Base-by-base conservation (phyloP, 37 sponge, comb jelly and placozoan species). In the Spongilla lacustris region DNA sequence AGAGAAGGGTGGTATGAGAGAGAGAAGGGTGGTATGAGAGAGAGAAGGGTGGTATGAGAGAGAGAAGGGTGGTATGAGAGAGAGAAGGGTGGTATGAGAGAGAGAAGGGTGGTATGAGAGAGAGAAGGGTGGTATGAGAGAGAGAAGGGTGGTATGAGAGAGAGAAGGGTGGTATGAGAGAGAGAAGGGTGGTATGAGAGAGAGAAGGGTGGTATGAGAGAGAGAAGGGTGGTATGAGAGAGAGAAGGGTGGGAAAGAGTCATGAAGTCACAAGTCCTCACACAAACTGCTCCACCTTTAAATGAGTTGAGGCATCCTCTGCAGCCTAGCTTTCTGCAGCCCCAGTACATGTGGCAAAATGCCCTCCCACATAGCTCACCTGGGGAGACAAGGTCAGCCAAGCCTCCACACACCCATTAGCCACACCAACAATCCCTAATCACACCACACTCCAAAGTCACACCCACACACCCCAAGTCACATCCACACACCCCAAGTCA, bases 261-360 rank as follows among this genome's bases (percentile, higher is more conserved):
- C 2, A 75, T 8, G 4, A 32, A 34, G 34, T 2, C 29, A n/a
- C n/a, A n/a, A n/a, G 10, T 34, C 30, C 30, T 34, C 58, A 58
- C 58, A 58, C 21, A 0, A 1, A 14, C 46, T 13, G 58, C 58
- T 58, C 14, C 19, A 93, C 93, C 90, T 87, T 87, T 90, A 71
- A 95, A 97, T 21, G 34, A 77, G 31, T 84, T 81, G 49, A 97
- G 84, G 74, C 97, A 97, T 2, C 97, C 97, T 34, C 28, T 36
- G 67, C 97, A 95, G 50, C 85, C 81, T 0, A 33, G 32, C 66
- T 80, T 83, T 0, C 66, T 41, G 76, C 97, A 97, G 17, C 91
- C 87, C 97, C 95, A 97, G 93, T 97, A 97, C 90, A 90, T 86
- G 86, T 97, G 93, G 72, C 97, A 97, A 68, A 38, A 97, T 2